phyloP scores from a whole-genome alignment of 2,113 vertebrate genomes.

The Colossoma macropomum region DNA sequence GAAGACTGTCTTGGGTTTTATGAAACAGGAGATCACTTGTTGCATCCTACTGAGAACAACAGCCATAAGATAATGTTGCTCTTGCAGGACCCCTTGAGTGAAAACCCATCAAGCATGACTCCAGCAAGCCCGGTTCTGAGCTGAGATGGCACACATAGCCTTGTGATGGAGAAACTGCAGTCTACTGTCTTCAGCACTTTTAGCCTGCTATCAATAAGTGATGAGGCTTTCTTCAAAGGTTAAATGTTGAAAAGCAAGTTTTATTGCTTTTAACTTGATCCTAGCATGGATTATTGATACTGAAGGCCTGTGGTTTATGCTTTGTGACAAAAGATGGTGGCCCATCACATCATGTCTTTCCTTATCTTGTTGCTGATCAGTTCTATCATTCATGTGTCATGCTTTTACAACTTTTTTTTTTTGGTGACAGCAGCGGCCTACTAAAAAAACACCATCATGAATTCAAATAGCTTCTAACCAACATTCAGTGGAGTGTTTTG shows the following conservation, averaged over 20 bases:
- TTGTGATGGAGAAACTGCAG: not conserved
- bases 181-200: not conserved
- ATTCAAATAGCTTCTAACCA: conserved; percentile 71
- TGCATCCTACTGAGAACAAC: conserved; percentile 52
- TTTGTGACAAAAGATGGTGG: conserved; percentile 31
- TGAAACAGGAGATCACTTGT: conserved; percentile 59
- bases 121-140: not conserved
- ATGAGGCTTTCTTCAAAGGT: conserved; percentile 15
- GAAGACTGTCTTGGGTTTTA: conserved; percentile 56
- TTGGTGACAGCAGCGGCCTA: conserved; percentile 50
- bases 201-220: conserved; percentile 2
- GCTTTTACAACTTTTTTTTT: conserved; percentile 58
- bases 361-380: not conserved
- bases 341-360: conserved; percentile 19
- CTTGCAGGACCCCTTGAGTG: not conserved
- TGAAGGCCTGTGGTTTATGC: conserved; percentile 5
- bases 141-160: not conserved
- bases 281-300: conserved; percentile 11
- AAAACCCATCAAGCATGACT: conserved; percentile 16
- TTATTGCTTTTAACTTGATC: not conserved
- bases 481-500: conserved; percentile 72
- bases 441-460: conserved; percentile 48
- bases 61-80: conserved; percentile 33
- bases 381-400: conserved; percentile 48
- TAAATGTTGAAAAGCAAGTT: conserved; percentile 15